Conservation (phyloP, 2,113 vertebrate genomes). For the Smithornis capensis region DNA sequence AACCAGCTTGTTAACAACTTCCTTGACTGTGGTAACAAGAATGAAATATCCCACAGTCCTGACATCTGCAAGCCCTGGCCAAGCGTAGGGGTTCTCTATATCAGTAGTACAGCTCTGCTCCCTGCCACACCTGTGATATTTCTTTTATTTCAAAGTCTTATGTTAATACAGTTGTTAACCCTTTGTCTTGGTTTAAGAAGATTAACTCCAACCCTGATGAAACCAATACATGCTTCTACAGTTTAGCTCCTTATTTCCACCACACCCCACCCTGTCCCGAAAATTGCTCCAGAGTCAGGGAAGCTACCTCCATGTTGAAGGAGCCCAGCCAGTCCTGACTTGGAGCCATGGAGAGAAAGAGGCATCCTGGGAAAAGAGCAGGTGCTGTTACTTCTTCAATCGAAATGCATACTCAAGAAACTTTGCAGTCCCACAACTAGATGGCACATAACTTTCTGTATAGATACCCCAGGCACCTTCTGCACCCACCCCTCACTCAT, state of each 20-base stretch:
- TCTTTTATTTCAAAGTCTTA: background rate
- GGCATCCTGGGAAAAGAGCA: fast-evolving
- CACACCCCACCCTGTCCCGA: too few relatives aligned
- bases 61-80: background rate
- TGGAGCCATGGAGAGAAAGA: background rate
- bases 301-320: background rate
- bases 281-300: background rate
- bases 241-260: background rate
- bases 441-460: background rate
- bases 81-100: background rate
- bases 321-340: background rate
- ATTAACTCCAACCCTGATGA: background rate
- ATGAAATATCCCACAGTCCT: slow-evolving; percentile 13
- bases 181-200: background rate
- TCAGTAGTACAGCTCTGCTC: background rate
- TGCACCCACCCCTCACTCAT: background rate
- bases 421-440: background rate
- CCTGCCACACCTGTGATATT: background rate
- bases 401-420: background rate
- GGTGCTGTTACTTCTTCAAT: background rate
- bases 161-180: background rate
- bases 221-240: background rate
- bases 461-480: background rate
- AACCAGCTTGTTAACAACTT: slow-evolving; percentile 5
- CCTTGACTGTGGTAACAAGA: slow-evolving; percentile 1